Evolutionary conservation across 2,113 vertebrate genomes (phyloP), one percentile per base, ranked within the genome.

Genomic region (Danionella cerebrum): DNA sequence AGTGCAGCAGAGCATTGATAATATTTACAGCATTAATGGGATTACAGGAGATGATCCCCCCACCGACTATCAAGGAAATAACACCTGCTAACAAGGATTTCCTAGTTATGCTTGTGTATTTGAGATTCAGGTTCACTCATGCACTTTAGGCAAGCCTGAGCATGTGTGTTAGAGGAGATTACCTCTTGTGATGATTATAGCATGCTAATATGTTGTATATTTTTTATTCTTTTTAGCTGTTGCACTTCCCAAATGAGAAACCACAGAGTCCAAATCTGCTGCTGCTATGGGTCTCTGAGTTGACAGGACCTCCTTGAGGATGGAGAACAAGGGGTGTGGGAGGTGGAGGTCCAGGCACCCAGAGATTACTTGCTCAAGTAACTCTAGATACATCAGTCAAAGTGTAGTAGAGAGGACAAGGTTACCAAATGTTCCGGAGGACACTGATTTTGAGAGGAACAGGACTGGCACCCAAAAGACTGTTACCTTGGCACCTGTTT

Each of bases 221-320:
- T n/a, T n/a, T n/a, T n/a, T n/a, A n/a, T n/a, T n/a, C 48, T 52
- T 67, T 58, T 65, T 13, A 71, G 65, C 25, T 33, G 39, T 63
- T 3, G 3, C 52, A 44, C 35, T 50, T 21, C 25, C 53, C 60
- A 65, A 44, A 73, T 78, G 75, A 74, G 33, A 29, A 55, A 51
- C 51, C 38, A 6, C 22, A 65, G 25, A 25, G 7, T 31, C 21
- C 60, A 19, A 2, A 19, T 24, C 18, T 58, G 53, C 18, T 62
- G 71, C 0, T 0, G 71, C 0, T 0, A 85, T 89, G 86, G 84
- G 81, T 0, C 70, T 85, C 63, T 82, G 77, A 54, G 81, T 85
- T 80, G 80, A 87, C 51, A 83, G 76, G 21, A 63, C 18, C 65
- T 64, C 66, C 0, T 62, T 62, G 69, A 77, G 64, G 0, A 57